Conservation (phyloP, 2,888 invertebrate genomes). For the Celastrina argiolus region DNA sequence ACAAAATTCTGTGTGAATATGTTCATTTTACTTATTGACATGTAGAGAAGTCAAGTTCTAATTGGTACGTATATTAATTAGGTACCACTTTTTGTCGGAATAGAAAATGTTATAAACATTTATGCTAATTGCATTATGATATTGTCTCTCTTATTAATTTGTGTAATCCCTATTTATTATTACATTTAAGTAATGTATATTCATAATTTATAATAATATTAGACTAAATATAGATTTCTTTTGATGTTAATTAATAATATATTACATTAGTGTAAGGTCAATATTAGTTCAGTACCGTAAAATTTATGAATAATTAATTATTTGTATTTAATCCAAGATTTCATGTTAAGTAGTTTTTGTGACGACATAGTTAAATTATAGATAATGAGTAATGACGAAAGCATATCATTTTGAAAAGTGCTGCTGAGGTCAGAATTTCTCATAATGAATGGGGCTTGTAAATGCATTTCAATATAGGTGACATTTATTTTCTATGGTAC, state of each 20-base stretch:
- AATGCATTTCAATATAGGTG: slow-evolving; percentile 65
- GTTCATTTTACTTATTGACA: slow-evolving; percentile 27
- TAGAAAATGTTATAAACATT: slow-evolving; percentile 24
- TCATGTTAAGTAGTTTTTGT: slow-evolving; percentile 56
- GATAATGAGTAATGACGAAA: slow-evolving; percentile 49
- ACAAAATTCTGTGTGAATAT: slow-evolving; percentile 37
- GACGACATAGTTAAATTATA: slow-evolving; percentile 65
- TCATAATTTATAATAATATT: slow-evolving; percentile 75
- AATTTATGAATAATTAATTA: slow-evolving; percentile 58
- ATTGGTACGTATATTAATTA: slow-evolving; percentile 15
- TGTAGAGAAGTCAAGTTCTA: slow-evolving; percentile 27
- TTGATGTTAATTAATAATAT: slow-evolving; percentile 71
- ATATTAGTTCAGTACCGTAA: slow-evolving; percentile 60
- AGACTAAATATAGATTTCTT: slow-evolving; percentile 71
- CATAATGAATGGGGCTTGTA: slow-evolving; percentile 53
- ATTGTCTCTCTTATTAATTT: slow-evolving; percentile 73
- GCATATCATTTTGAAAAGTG: slow-evolving; percentile 62
- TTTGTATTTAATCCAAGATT: slow-evolving; percentile 59
- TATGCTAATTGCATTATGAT: slow-evolving; percentile 62
- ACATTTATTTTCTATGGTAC: slow-evolving; percentile 55
- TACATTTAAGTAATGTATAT: slow-evolving; percentile 74
- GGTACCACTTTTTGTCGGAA: slow-evolving; percentile 22
- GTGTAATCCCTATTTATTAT: slow-evolving; percentile 76
- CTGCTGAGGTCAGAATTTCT: slow-evolving; percentile 54
- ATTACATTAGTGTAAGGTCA: slow-evolving; percentile 71